phyloP scores from a whole-genome alignment of 1,140 invertebrate genomes.

The Helicorthomorpha holstii region DNA sequence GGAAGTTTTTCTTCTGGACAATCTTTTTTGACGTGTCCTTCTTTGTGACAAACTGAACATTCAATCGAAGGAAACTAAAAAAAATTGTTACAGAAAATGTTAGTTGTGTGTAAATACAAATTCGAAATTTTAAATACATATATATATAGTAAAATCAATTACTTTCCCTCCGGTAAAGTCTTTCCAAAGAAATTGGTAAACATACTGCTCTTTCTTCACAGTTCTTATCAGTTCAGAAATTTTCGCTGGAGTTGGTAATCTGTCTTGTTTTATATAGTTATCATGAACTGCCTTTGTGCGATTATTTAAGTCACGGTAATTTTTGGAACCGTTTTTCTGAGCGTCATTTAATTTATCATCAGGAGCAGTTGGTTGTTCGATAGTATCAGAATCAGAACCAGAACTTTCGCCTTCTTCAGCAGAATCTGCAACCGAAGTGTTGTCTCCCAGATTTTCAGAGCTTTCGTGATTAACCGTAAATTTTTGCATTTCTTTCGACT shows the following conservation, averaged over 20 bases:
- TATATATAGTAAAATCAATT: constrained; percentile 2
- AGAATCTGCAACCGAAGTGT: neutral
- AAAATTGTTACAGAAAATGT: constrained; percentile 6
- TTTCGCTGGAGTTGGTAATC: neutral
- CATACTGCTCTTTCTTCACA: constrained; percentile 2
- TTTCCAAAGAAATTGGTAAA: constrained; percentile 12
- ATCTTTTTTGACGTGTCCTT: constrained; percentile 32
- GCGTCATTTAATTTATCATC: neutral
- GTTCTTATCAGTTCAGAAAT: neutral
- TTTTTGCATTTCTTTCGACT: neutral
- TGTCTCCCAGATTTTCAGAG: neutral
- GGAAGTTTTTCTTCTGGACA: constrained; percentile 37
- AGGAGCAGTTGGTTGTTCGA: neutral
- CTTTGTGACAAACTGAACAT: constrained; percentile 33
- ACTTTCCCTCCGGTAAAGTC: constrained; percentile 21
- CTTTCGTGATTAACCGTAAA: neutral
- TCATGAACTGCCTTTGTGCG: neutral
- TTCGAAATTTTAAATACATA: neutral
- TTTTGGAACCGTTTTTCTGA: neutral
- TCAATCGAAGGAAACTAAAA: constrained; percentile 26
- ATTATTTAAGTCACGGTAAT: neutral
- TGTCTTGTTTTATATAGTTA: neutral
- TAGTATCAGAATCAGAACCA: neutral
- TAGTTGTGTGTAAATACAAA: constrained; percentile 8
- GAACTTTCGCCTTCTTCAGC: neutral